Evolutionary conservation across 2,888 invertebrate species (phyloP), one percentile per base, ranked within the genome.

Genomic region (Drosophila emarginata): DNA sequence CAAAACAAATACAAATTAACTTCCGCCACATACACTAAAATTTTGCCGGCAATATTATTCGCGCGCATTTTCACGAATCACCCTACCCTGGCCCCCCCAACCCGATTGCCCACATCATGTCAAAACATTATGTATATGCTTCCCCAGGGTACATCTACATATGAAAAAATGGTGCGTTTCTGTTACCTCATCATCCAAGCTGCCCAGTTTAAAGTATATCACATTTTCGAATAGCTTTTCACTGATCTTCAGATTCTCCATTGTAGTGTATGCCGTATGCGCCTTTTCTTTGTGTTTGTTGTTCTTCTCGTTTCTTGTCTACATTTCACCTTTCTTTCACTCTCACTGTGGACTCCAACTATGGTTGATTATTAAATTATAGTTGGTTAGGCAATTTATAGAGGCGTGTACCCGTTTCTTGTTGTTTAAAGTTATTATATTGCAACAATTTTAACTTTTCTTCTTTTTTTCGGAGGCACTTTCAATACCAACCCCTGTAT

Each of bases 121-220:
- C 21, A 21, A 45, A 45, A 45, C 45, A 21, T 21, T 45, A 21
- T 45, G 45, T 14, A 45, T 11, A 45, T 69, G 64, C 39, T 12
- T n/a, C 12, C 12, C 51, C 37, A 4, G 9, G 28, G 28, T 36
- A 60, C 39, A 36, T 37, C 53, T 26, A 50, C 4, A 45, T 61
- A 64, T 21, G 21, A 21, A 56, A 2, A 52, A 64, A 54, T 56
- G 62, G 56, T 72, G 66, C 51, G 4, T 11, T 11, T 45, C 18
- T 26, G 76, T 90, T 89, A 96, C 96, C 94, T 95, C 94, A 90
- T 95, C 94, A 82, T 94, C 93, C 85, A 96, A 94, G 92, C 95
- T 95, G 79, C 97, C 97, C 90, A 95, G 96, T 87, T 96, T 93
- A 92, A 95, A 96, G 93, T 95, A 97, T 91, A 96, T 96, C 83